Conservation (phyloP, 1,140 invertebrate genomes). For the Atta colombica region DNA sequence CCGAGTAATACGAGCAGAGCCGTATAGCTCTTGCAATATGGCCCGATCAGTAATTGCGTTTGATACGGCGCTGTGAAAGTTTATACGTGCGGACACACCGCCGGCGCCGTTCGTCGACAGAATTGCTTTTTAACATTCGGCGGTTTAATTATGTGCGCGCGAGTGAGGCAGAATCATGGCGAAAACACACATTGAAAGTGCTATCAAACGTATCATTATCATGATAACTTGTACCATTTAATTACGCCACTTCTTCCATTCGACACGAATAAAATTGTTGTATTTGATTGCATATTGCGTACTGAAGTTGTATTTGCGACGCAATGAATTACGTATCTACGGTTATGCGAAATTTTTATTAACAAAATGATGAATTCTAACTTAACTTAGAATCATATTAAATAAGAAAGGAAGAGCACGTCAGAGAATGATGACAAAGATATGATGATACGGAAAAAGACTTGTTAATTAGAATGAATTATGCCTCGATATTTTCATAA, state of each 20-base stretch:
- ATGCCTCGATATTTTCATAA: background rate
- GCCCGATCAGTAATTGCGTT: slow-evolving; percentile 58
- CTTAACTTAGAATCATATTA: background rate
- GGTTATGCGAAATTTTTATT: slow-evolving; percentile 20
- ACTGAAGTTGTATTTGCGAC: background rate
- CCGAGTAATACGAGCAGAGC: slow-evolving; percentile 54
- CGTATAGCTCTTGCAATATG: slow-evolving; percentile 50
- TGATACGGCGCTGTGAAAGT: slow-evolving; percentile 63
- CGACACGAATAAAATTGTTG: slow-evolving; percentile 35
- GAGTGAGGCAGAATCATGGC: background rate
- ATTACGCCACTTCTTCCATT: slow-evolving; percentile 25
- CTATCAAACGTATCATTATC: slow-evolving; percentile 44
- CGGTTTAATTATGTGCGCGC: slow-evolving; percentile 24
- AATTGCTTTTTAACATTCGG: slow-evolving; percentile 59
- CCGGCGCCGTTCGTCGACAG: background rate
- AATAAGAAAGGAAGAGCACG: background rate
- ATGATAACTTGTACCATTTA: slow-evolving; percentile 34
- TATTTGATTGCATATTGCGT: background rate
- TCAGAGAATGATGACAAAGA: background rate
- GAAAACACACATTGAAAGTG: background rate
- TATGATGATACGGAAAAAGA: background rate
- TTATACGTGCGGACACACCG: slow-evolving; percentile 43
- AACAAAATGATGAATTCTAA: slow-evolving; percentile 54
- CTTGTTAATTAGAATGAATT: slow-evolving; percentile 39
- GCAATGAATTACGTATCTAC: background rate